phyloP scores from a whole-genome alignment of 2,888 invertebrate genomes.

The Spisula subtruncata region DNA sequence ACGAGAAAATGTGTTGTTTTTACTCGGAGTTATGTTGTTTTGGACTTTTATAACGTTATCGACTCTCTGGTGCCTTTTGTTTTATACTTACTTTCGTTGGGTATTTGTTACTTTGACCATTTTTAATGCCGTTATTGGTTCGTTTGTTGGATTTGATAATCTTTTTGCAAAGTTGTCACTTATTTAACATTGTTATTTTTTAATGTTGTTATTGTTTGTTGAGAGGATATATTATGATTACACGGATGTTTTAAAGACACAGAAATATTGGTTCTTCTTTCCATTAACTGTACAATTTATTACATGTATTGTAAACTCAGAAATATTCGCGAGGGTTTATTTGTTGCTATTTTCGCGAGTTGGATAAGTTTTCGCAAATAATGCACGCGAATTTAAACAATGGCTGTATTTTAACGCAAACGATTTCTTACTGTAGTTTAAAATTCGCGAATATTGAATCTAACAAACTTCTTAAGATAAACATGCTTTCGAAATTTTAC shows the following conservation, averaged over 20 bases:
- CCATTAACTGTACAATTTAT: too few relatives aligned
- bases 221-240: constrained; percentile 2
- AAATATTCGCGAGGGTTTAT: too few relatives aligned
- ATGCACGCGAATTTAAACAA: too few relatives aligned
- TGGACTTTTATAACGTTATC: constrained; percentile 39
- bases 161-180: constrained; percentile 39
- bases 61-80: constrained; percentile 35
- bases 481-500: too few relatives aligned
- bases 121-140: constrained; percentile 31
- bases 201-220: constrained; percentile 37
- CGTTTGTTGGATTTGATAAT: constrained; percentile 31
- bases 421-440: too few relatives aligned
- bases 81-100: constrained; percentile 33
- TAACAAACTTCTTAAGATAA: too few relatives aligned
- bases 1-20: constrained; percentile 39
- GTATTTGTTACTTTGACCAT: constrained; percentile 28
- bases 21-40: constrained; percentile 46
- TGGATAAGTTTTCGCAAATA: too few relatives aligned
- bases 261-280: neutral
- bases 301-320: too few relatives aligned
- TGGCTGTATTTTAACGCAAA: too few relatives aligned
- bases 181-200: neutral
- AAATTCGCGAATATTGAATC: too few relatives aligned
- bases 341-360: too few relatives aligned
- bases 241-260: neutral